Conservation (phyloP, 2,888 invertebrate genomes). For the Omphaloscelis lunosa region DNA sequence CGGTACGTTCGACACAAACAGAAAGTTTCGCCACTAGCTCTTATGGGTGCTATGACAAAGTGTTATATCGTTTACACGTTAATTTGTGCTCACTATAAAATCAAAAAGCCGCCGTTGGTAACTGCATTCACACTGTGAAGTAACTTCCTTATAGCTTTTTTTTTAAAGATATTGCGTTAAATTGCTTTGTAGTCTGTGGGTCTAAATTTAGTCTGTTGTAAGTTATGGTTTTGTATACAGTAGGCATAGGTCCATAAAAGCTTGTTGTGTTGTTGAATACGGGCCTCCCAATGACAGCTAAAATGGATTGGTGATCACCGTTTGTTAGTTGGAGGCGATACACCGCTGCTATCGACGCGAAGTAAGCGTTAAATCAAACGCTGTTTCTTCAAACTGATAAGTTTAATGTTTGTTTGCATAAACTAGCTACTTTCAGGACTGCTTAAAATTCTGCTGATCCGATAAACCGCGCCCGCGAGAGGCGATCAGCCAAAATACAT, state of each 20-base stretch:
- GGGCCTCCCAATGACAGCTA: background rate
- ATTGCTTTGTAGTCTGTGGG: background rate
- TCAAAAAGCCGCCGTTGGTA: slow-evolving; percentile 76
- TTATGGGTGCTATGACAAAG: slow-evolving; percentile 77
- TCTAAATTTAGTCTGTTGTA: background rate
- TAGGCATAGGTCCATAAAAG: background rate
- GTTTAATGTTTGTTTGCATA: slow-evolving; percentile 16
- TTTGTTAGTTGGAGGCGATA: background rate
- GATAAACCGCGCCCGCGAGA: slow-evolving; percentile 31
- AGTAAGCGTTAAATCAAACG: background rate
- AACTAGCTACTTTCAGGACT: slow-evolving; percentile 7
- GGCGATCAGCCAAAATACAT: slow-evolving; percentile 47
- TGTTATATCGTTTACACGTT: slow-evolving; percentile 75
- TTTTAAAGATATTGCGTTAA: background rate
- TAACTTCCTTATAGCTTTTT: background rate
- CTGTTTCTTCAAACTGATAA: slow-evolving; percentile 12
- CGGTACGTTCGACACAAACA: slow-evolving; percentile 41
- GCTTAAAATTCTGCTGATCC: slow-evolving; percentile 49
- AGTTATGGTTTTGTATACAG: background rate
- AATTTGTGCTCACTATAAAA: slow-evolving; percentile 83
- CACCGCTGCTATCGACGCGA: background rate
- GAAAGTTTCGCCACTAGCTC: slow-evolving; percentile 66
- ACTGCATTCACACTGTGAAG: slow-evolving; percentile 64
- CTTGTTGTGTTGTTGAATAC: background rate
- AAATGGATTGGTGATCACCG: background rate